These are phyloP conservation scores for Danio albolineatus DNA, from an alignment of 2,797 vertebrate species.

Conservation along the genomic window DNA sequence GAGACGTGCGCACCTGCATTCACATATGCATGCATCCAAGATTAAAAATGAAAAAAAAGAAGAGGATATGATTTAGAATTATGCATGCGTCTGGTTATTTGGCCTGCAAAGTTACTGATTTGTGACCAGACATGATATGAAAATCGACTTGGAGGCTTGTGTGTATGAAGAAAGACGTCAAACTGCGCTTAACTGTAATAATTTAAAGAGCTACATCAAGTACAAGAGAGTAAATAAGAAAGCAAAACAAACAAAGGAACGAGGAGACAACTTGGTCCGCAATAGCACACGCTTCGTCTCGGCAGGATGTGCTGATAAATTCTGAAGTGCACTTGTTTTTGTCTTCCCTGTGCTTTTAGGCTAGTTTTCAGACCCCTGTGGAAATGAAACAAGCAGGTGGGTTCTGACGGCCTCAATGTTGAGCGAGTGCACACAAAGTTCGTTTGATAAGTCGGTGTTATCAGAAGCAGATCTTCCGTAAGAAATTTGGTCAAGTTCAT, in stretches of 20 bases:
- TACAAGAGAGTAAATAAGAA: conserved; percentile 44
- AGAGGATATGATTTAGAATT: conserved; percentile 27
- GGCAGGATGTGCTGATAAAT: conserved; percentile 40
- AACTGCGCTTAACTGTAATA: conserved; percentile 62
- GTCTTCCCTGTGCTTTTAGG: conserved; percentile 34
- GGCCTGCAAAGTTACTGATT: conserved; percentile 37
- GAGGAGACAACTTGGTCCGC: conserved; percentile 52
- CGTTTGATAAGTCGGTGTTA: conserved; percentile 6
- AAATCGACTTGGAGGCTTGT: conserved; percentile 17
- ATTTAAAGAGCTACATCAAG: conserved; percentile 58
- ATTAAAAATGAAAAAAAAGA: neutral
- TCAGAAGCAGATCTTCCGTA: conserved; percentile 45
- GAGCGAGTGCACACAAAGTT: conserved; percentile 24
- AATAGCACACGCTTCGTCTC: conserved; percentile 39
- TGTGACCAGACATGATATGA: neutral
- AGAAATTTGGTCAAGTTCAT: conserved; percentile 19
- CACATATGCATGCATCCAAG: conserved; percentile 24
- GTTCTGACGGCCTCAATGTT: conserved; percentile 15
- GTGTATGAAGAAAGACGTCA: conserved; percentile 4
- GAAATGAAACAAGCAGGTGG: conserved; percentile 26
- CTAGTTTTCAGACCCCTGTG: conserved; percentile 9
- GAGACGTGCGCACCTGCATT: conserved; percentile 10
- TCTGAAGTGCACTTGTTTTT: conserved; percentile 46
- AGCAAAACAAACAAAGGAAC: neutral
- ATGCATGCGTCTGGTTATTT: conserved; percentile 20